These are phyloP conservation scores for Dryococelus australis DNA, from an alignment of 2,888 invertebrate species.

Conservation along the genomic window DNA sequence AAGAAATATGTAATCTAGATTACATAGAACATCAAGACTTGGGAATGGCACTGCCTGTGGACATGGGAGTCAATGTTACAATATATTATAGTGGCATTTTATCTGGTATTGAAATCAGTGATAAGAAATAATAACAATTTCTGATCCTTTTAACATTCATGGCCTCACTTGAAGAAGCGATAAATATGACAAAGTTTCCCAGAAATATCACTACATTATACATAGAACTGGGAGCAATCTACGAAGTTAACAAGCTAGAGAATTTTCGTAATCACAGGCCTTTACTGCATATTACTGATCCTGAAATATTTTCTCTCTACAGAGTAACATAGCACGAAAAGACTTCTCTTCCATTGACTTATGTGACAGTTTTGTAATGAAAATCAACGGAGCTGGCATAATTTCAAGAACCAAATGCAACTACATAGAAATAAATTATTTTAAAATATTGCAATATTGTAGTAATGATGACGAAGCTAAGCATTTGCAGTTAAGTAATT, in stretches of 20 bases:
- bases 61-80: not conserved
- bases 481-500: not conserved
- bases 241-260: not conserved
- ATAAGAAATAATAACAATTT: not conserved
- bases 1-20: not conserved
- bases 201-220: not conserved
- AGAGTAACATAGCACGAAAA: not conserved
- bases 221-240: not conserved
- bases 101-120: not conserved
- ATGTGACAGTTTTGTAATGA: not conserved
- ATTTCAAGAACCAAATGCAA: not conserved
- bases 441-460: not conserved
- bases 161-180: not conserved
- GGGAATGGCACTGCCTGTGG: not conserved
- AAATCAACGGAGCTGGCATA: not conserved
- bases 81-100: not conserved
- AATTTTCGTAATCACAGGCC: not conserved
- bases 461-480: not conserved
- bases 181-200: not conserved
- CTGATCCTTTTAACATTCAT: not conserved
- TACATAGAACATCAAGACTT: not conserved
- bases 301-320: not conserved
- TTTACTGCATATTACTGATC: not conserved
- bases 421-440: not conserved
- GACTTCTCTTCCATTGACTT: not conserved